Evolutionary conservation across 2,797 vertebrate species (phyloP), one percentile per base, ranked within the genome.

Genomic region (Centroberyx gerrardi): DNA sequence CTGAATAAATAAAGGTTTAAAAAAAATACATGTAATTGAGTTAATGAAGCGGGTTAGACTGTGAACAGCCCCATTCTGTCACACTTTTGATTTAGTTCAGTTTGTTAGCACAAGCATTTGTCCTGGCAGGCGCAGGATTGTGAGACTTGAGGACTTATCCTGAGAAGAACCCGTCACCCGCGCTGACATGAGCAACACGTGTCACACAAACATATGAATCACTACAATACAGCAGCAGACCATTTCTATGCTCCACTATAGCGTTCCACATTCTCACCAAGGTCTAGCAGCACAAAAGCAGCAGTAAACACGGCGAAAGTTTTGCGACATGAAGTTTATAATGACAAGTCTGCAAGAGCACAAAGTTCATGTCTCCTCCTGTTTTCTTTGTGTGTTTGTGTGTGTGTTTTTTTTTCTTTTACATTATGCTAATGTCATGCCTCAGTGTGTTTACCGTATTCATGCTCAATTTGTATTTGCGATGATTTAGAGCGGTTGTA

Each of bases 401-500:
- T 17, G 28, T 59, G 17, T 38, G 36, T n/a, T 3, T 8, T 9
- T 10, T 33, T 40, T 36, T 36, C 8, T 40, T 40, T 40, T 40
- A 40, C 2, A 8, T 8, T 15, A 36, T 33, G 29, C 29, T 58
- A 33, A 33, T n/a, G 33, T 38, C 56, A n/a, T 5, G 17, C 56
- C 29, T 56, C 14, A 10, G 31, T 59, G 17, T 59, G 56, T 59
- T 59, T 33, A 58, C 55, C 4, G 15, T 58, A 36, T 59, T 59
- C 33, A 59, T 10, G 3, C 33, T 59, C 56, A 59, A 36, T 59
- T 59, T 59, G 56, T 38, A 3, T 59, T 18, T 38, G 17, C 29
- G n/a, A 38, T 38, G 15, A 33, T 36, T 33, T 38, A n/a, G 31
- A 59, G 13, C 7, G 2, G 28, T 17, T 17, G 9, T 33, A 56